These are phyloP conservation scores for Chymomyza caudatula DNA, from an alignment of 2,888 invertebrate genomes.

Conservation along the genomic window DNA sequence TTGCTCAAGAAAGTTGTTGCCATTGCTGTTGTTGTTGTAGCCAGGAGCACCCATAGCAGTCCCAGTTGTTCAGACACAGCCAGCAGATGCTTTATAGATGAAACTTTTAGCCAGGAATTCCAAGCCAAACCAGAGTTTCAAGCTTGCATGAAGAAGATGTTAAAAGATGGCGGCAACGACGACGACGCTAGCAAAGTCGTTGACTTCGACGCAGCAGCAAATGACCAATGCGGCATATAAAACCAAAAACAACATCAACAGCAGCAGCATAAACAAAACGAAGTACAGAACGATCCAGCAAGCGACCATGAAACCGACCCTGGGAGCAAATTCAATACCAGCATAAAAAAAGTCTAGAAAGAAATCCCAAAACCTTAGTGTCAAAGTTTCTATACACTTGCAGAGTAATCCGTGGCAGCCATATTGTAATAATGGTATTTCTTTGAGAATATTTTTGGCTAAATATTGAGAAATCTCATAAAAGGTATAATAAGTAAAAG, in stretches of 20 bases:
- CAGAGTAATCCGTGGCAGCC: no score
- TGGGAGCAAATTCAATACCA: slow-evolving; percentile 63
- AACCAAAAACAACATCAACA: slow-evolving; percentile 19
- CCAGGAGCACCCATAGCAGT: not conserved
- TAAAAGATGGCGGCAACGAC: slow-evolving; percentile 6
- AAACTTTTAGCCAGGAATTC: slow-evolving; percentile 28
- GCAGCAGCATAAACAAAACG: slow-evolving; percentile 38
- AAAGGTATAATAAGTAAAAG: no score
- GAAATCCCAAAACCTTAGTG: slow-evolving; percentile 17
- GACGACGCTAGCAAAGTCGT: not conserved
- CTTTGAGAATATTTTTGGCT: not conserved
- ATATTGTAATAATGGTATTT: not conserved
- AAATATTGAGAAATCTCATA: no score
- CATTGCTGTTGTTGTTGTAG: not conserved
- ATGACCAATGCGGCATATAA: slow-evolving; percentile 7
- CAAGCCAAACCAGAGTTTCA: slow-evolving; percentile 14
- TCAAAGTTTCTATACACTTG: not conserved
- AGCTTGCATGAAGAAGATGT: slow-evolving; percentile 37
- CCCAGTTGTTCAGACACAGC: not conserved
- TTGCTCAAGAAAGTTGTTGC: not conserved
- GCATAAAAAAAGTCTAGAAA: slow-evolving; percentile 35
- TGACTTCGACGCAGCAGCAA: slow-evolving; percentile 8
- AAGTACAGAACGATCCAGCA: slow-evolving; percentile 25
- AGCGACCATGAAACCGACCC: slow-evolving; percentile 58
- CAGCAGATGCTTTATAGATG: not conserved